phyloP scores from a whole-genome alignment of 2,888 invertebrate genomes.

The Netelia melanura region DNA sequence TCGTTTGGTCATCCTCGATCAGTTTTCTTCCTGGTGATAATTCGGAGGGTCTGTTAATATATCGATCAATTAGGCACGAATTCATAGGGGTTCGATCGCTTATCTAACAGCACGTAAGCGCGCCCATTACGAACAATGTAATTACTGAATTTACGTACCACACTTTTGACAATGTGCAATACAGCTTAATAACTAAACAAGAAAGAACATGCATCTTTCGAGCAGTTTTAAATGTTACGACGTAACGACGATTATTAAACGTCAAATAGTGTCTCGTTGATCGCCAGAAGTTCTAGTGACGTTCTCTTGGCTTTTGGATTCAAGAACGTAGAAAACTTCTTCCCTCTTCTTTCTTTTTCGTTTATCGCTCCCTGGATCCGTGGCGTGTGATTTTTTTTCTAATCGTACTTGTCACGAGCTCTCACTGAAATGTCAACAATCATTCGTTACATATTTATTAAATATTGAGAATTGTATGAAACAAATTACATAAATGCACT shows the following conservation, averaged over 20 bases:
- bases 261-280: neutral
- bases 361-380: slow-evolving; percentile 11
- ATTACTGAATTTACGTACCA: slow-evolving; percentile 82
- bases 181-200: slow-evolving; percentile 75
- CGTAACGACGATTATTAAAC: neutral
- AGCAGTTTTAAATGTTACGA: slow-evolving; percentile 21
- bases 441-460: slow-evolving; percentile 34
- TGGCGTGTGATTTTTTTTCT: slow-evolving; percentile 53
- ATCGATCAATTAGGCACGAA: slow-evolving; percentile 68
- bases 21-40: neutral
- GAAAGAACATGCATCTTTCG: slow-evolving; percentile 35
- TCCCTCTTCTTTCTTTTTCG: slow-evolving; percentile 23
- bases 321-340: slow-evolving; percentile 15
- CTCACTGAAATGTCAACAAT: slow-evolving; percentile 85
- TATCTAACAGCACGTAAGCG: slow-evolving; percentile 69
- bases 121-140: slow-evolving; percentile 82
- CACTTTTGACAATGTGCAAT: slow-evolving; percentile 80
- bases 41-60: slow-evolving; percentile 61
- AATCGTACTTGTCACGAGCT: slow-evolving; percentile 83
- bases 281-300: neutral
- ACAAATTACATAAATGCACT: neutral
- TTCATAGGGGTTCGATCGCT: slow-evolving; percentile 37
- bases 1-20: neutral
- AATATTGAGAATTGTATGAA: slow-evolving; percentile 22
- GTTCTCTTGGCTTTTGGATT: slow-evolving; percentile 5